Evolutionary conservation across 2,113 vertebrate genomes (phyloP).

Genomic region (Pipa parva): DNA sequence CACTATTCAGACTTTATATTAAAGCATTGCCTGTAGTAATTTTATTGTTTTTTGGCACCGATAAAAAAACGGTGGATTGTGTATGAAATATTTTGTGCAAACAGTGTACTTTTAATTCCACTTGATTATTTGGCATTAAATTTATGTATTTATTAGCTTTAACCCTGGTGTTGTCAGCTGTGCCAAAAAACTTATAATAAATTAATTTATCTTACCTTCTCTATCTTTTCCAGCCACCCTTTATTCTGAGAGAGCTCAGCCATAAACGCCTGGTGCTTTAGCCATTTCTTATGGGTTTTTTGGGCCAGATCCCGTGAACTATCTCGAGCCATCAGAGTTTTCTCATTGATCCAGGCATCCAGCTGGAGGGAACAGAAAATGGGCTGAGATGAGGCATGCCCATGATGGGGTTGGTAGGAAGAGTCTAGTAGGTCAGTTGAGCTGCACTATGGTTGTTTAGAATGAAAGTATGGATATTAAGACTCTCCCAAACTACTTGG

Average conservation of each 20-base stretch:
- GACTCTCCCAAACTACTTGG: neutral
- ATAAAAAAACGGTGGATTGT: too few relatives aligned
- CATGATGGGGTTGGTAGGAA: neutral
- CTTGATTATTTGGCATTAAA: too few relatives aligned
- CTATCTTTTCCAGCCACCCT: conserved; percentile 86
- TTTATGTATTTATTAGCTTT: neutral
- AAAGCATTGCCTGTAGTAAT: too few relatives aligned
- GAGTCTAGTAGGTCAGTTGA: neutral
- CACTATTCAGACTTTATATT: too few relatives aligned
- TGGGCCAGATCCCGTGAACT: conserved; percentile 72
- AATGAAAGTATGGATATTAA: too few relatives aligned
- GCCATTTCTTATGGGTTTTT: conserved; percentile 85
- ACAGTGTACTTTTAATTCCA: too few relatives aligned
- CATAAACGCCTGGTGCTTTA: conserved; percentile 89
- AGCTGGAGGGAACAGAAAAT: conserved; percentile 59
- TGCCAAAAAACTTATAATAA: neutral
- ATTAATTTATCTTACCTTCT: conserved; percentile 67
- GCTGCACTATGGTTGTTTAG: too few relatives aligned
- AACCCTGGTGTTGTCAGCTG: neutral
- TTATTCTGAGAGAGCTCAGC: conserved; percentile 86
- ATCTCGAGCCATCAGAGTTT: conserved; percentile 85
- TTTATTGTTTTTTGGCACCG: too few relatives aligned
- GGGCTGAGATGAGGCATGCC: conserved; percentile 5
- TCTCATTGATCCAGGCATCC: conserved; percentile 86
- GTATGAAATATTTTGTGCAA: too few relatives aligned